Conservation (phyloP, 1,140 invertebrate species). For the Cherax destructor region DNA sequence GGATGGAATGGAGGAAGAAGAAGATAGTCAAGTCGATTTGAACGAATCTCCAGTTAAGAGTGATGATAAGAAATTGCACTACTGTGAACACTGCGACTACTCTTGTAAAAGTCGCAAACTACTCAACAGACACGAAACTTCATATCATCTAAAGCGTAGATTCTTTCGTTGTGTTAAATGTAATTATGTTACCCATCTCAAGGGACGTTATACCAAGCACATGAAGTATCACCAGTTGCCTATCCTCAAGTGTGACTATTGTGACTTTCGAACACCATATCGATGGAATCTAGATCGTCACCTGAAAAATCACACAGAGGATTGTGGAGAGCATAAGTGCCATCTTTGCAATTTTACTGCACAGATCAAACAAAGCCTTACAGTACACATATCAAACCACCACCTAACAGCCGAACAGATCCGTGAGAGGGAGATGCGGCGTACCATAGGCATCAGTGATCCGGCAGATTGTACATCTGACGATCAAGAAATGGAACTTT, state of each 20-base stretch:
- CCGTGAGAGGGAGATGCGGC: constrained; percentile 79
- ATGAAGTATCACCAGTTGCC: constrained; percentile 96
- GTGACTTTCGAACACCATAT: constrained; percentile 94
- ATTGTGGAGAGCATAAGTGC: constrained; percentile 86
- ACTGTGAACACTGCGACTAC: constrained; percentile 67
- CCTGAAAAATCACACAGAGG: constrained; percentile 91
- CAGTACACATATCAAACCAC: constrained; percentile 87
- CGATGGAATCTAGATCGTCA: constrained; percentile 96
- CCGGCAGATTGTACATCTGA: constrained; percentile 62
- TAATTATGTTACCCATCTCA: constrained; percentile 92
- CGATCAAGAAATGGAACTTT: constrained; percentile 79
- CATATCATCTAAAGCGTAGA: constrained; percentile 75
- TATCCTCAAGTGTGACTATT: constrained; percentile 94
- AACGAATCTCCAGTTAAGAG: constrained; percentile 54
- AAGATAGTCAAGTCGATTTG: constrained; percentile 60
- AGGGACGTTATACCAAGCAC: constrained; percentile 92
- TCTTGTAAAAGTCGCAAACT: constrained; percentile 63
- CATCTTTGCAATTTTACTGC: constrained; percentile 93
- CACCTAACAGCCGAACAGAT: constrained; percentile 83
- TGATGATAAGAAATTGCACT: constrained; percentile 63
- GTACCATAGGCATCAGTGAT: constrained; percentile 70
- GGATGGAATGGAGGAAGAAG: constrained; percentile 34
- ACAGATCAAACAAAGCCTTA: constrained; percentile 93
- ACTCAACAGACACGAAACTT: constrained; percentile 70
- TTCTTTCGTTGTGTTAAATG: constrained; percentile 93